Evolutionary conservation across 2,888 invertebrate species (phyloP).

Genomic region (Scaptomyza caliginosa): DNA sequence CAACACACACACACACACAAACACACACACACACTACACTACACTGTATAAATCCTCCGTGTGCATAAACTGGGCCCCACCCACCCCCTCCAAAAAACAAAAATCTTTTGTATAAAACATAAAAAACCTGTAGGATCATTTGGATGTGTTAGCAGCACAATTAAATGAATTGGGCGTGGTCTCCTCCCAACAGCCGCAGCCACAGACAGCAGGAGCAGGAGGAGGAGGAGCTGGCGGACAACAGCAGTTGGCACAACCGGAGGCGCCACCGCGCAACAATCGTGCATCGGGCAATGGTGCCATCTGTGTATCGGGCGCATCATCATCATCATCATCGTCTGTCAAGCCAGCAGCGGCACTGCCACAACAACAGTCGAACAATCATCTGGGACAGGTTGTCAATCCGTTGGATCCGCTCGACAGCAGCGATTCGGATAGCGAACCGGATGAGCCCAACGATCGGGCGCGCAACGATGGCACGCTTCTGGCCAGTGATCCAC

Average conservation of each 20-base stretch:
- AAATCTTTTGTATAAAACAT: slow-evolving; percentile 62
- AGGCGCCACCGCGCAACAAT: slow-evolving; percentile 89
- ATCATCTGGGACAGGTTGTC: slow-evolving; percentile 84
- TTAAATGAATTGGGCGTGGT: slow-evolving; percentile 96
- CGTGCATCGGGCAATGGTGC: slow-evolving; percentile 76
- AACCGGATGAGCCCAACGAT: slow-evolving; percentile 92
- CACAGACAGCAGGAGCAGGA: slow-evolving; percentile 73
- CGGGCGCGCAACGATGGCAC: slow-evolving; percentile 96
- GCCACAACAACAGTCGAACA: slow-evolving; percentile 82
- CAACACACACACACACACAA: slow-evolving; percentile 50
- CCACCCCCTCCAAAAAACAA: slow-evolving; percentile 14
- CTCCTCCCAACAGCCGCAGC: slow-evolving; percentile 85
- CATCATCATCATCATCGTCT: slow-evolving; percentile 51
- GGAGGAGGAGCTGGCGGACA: slow-evolving; percentile 44
- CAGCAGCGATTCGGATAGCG: slow-evolving; percentile 92
- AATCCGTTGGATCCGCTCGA: slow-evolving; percentile 88
- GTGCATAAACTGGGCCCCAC: slow-evolving; percentile 52
- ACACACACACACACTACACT: slow-evolving; percentile 48
- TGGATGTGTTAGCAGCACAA: slow-evolving; percentile 98
- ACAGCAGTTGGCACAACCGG: slow-evolving; percentile 86
- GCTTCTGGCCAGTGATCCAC: slow-evolving; percentile 97
- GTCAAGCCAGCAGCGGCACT: slow-evolving; percentile 82
- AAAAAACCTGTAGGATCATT: slow-evolving; percentile 88
- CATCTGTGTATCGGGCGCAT: slow-evolving; percentile 64
- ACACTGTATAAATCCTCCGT: slow-evolving; percentile 63